These are phyloP conservation scores for Sardina pilchardus DNA, from an alignment of 2,113 vertebrate genomes.

Conservation along the genomic window DNA sequence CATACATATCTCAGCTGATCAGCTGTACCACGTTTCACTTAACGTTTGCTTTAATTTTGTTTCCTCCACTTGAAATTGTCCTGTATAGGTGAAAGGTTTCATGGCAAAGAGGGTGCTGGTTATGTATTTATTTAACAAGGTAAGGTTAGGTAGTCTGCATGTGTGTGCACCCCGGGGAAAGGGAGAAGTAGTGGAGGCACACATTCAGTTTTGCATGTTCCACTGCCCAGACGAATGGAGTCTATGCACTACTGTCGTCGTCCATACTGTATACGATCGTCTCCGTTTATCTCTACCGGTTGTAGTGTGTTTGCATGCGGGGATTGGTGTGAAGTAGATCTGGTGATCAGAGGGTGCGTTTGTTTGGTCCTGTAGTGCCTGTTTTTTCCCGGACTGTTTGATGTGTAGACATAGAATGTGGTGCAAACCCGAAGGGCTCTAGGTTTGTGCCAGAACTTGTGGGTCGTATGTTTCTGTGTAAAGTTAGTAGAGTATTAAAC, in stretches of 20 bases:
- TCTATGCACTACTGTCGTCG: neutral
- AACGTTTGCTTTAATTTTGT: conserved; percentile 47
- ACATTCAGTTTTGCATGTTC: conserved; percentile 29
- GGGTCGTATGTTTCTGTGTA: neutral
- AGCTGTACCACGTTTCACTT: neutral
- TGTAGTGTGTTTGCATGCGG: neutral
- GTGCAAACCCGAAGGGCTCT: neutral
- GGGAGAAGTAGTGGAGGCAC: neutral
- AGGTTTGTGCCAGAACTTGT: neutral
- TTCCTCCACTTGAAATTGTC: conserved; percentile 55
- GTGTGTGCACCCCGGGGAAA: conserved; percentile 29
- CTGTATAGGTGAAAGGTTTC: conserved; percentile 86
- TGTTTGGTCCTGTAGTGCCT: no score
- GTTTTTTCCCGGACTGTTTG: neutral
- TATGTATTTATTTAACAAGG: conserved; percentile 98
- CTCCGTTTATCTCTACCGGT: neutral
- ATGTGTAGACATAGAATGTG: neutral
- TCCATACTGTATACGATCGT: neutral
- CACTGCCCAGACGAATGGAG: neutral
- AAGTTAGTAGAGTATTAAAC: neutral
- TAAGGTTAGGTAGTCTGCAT: conserved; percentile 66
- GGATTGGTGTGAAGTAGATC: neutral
- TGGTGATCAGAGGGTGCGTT: neutral
- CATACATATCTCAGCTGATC: neutral
- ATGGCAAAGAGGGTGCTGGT: conserved; percentile 88